Conservation (phyloP, 2,797 vertebrate species). For the Brachyrhaphis roseni region DNA sequence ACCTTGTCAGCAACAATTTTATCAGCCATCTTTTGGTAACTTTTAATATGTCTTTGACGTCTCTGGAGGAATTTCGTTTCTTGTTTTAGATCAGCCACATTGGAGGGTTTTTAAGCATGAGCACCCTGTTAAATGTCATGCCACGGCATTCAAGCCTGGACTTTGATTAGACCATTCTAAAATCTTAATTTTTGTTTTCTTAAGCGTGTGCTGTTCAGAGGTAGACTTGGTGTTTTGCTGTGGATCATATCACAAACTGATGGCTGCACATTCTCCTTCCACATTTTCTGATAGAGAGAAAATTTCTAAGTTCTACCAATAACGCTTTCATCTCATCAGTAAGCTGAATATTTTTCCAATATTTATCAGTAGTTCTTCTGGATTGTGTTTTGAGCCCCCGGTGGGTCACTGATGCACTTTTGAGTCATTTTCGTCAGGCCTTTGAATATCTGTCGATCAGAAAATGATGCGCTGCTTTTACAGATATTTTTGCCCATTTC, state of each 20-base stretch:
- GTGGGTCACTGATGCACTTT: neutral
- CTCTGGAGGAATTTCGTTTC: neutral
- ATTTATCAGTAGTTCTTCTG: neutral
- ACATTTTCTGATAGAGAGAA: neutral
- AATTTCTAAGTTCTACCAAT: neutral
- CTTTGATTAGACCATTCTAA: neutral
- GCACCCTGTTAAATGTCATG: neutral
- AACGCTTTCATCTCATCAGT: neutral
- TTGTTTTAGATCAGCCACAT: neutral
- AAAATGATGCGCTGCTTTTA: neutral
- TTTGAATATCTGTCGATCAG: neutral
- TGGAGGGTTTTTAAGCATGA: neutral
- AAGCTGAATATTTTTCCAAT: neutral
- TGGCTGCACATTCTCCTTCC: neutral
- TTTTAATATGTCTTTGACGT: neutral
- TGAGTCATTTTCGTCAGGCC: neutral
- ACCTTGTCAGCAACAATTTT: neutral
- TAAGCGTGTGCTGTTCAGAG: neutral
- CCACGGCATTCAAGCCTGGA: neutral
- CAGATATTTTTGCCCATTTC: neutral
- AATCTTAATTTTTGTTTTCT: neutral
- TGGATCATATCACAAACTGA: neutral
- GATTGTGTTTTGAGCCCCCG: neutral
- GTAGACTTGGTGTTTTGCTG: neutral
- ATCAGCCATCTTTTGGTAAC: neutral